Evolutionary conservation across 2,113 vertebrate genomes (phyloP).

Genomic region (Mionectes macconnelli): DNA sequence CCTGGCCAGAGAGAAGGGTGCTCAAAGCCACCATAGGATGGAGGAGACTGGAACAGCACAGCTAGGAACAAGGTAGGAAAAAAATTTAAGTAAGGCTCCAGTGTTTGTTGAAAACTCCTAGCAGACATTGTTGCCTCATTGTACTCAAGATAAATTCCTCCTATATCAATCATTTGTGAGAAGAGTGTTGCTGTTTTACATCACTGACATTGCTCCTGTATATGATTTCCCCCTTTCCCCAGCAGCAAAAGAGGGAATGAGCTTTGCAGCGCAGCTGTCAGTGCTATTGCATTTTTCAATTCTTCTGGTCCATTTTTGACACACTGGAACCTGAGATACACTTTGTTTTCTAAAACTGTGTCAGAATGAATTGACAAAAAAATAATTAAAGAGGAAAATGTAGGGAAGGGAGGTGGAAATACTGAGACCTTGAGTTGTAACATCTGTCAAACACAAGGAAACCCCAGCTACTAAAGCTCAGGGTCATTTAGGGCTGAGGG

Average conservation of each 20-base stretch:
- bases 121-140: not conserved
- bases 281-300: not conserved
- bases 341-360: not conserved
- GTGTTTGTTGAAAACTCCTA: not conserved
- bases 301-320: not conserved
- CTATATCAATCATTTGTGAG: not conserved
- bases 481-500: fast-evolving
- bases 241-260: not conserved
- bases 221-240: not conserved
- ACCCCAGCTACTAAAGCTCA: not conserved
- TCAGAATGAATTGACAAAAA: not conserved
- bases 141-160: not conserved
- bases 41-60: not conserved
- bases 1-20: not conserved
- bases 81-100: not conserved
- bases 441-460: not conserved
- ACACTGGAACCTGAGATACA: fast-evolving
- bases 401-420: not conserved
- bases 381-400: not conserved
- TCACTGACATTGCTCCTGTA: not conserved
- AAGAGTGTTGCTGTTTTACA: not conserved
- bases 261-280: not conserved
- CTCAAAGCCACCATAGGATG: not conserved
- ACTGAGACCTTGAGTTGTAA: not conserved
- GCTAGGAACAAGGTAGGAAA: not conserved